Evolutionary conservation across 2,113 vertebrate species (phyloP), one percentile per base, ranked within the genome.

Genomic region (Lipophrys pholis): DNA sequence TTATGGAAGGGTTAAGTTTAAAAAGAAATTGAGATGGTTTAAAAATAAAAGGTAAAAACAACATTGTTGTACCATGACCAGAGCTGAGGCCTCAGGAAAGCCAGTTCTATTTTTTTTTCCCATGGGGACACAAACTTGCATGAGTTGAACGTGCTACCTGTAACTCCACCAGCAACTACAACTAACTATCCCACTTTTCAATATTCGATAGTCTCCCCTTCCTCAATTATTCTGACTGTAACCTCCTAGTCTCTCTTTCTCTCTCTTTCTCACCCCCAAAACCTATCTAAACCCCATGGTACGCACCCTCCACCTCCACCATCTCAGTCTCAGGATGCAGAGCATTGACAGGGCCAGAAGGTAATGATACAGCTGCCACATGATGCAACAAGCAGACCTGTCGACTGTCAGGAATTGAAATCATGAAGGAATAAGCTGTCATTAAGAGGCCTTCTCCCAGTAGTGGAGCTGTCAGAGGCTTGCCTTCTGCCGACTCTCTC

Each of bases 351-450:
- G 94, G 95, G 96, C 95, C 95, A 96, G 94, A 95, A 97, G 95
- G 95, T 97, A 97, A 97, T 95, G 95, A 96, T 95, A 94, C 93
- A 95, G 94, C 95, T 97, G 95, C 95, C 96, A 95, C 93, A 30
- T 30, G 94, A 97, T 95, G 94, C 95, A 96, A 95, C 95, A 93
- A 95, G 94, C 94, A 94, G 95, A 94, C 93, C 94, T 96, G 96
- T 96, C 95, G 95, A 95, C 95, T 97, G 96, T 97, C 96, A 97
- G 91, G 92, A 94, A 89, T 82, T 95, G 95, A 96, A 97, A 96
- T 96, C 95, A 96, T 96, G 95, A 96, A 96, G 95, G 95, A 96
- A 96, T 95, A 96, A 96, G 95, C 96, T 96, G 96, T 96, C 94
- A 77, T 96, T 98, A 96, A 95, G 94, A 96, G 93, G 91, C 92